Evolutionary conservation across 2,113 vertebrate genomes (phyloP).

Genomic region (Gambusia affinis): DNA sequence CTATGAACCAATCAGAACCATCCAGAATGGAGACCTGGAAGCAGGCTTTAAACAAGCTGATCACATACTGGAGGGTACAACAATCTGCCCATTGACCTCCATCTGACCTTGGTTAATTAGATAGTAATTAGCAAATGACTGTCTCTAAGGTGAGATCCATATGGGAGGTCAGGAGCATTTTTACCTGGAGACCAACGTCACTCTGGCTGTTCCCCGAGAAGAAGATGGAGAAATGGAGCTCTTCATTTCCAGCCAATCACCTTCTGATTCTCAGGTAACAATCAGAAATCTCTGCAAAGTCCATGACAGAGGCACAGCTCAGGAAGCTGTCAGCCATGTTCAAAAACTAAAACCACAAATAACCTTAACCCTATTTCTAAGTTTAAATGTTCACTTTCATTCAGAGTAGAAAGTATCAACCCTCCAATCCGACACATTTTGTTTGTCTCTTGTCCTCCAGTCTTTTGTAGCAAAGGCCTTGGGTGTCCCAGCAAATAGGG

Average conservation of each 20-base stretch:
- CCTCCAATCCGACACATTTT: too few relatives aligned
- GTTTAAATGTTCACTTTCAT: too few relatives aligned
- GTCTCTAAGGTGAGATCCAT: slow-evolving; percentile 87
- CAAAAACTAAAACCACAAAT: too few relatives aligned
- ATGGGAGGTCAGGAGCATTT: slow-evolving; percentile 97
- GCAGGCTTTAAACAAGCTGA: slow-evolving; percentile 91
- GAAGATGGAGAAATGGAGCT: slow-evolving; percentile 95
- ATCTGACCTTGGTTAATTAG: background rate
- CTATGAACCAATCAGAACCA: slow-evolving; percentile 80
- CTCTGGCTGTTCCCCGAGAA: slow-evolving; percentile 88
- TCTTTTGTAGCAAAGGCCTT: slow-evolving; percentile 84
- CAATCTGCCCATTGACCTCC: background rate
- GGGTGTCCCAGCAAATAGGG: slow-evolving; percentile 85
- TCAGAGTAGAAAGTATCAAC: too few relatives aligned
- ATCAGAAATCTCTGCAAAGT: too few relatives aligned
- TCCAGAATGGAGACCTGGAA: slow-evolving; percentile 87
- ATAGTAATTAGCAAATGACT: background rate
- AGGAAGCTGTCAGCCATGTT: too few relatives aligned
- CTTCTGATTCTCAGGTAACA: slow-evolving; percentile 59
- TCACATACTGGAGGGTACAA: slow-evolving; percentile 87
- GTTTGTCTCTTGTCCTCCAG: slow-evolving; percentile 41
- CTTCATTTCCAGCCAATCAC: slow-evolving; percentile 89
- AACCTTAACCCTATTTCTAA: too few relatives aligned
- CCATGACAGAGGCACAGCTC: too few relatives aligned
- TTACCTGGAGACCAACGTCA: slow-evolving; percentile 93